A percentile compares a stretch with the other conserved stretches of the same genome.
phyloP scores from a whole-genome alignment of 2,113 vertebrate species.

The Oxyura jamaicensis region DNA sequence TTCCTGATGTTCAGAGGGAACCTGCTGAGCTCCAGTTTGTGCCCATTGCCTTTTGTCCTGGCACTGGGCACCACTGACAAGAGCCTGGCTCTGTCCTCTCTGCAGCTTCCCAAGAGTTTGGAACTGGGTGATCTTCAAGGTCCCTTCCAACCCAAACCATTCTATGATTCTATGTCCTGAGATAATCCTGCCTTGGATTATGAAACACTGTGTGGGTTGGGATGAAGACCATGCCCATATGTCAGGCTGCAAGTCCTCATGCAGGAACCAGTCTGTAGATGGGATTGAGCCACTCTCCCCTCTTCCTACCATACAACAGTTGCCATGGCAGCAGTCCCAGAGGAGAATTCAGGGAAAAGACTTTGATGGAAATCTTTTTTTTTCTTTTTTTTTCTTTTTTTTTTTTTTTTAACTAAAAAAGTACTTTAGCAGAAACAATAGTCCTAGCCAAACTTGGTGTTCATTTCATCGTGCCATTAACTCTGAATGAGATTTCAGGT shows the following conservation, averaged over 20 bases:
- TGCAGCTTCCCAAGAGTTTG: too few relatives aligned
- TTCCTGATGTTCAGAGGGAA: too few relatives aligned
- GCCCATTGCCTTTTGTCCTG: too few relatives aligned
- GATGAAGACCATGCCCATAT: neutral
- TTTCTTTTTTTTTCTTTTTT: neutral
- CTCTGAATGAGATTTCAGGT: neutral
- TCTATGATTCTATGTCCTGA: neutral
- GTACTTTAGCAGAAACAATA: neutral
- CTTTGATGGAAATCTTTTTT: neutral
- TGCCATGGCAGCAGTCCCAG: neutral
- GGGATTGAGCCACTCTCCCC: neutral
- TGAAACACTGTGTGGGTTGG: neutral
- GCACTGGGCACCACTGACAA: too few relatives aligned
- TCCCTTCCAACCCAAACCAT: too few relatives aligned
- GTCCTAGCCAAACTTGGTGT: neutral
- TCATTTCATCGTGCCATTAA: neutral
- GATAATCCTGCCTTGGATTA: neutral
- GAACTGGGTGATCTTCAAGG: too few relatives aligned
- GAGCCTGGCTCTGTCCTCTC: too few relatives aligned
- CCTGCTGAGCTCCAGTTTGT: too few relatives aligned
- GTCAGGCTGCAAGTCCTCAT: neutral
- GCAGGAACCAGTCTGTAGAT: neutral
- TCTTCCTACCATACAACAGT: neutral
- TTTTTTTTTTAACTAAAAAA: neutral
- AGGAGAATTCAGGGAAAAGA: neutral